Evolutionary conservation across 2,113 vertebrate genomes (phyloP).

Genomic region (Corydoras sp.): DNA sequence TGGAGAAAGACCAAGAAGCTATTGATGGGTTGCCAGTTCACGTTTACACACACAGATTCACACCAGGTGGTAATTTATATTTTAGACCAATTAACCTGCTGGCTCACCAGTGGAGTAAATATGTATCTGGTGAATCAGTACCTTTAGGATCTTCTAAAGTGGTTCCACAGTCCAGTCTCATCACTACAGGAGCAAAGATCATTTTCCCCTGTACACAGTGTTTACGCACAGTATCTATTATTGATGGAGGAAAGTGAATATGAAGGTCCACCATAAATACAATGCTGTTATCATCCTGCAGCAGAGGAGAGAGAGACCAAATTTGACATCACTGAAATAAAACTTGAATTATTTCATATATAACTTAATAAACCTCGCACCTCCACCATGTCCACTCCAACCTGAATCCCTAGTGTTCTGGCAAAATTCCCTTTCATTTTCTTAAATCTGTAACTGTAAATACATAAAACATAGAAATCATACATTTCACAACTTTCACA

Average conservation of each 20-base stretch:
- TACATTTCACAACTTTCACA: no score
- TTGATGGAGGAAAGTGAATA: conserved; percentile 70
- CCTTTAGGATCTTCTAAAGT: conserved; percentile 59
- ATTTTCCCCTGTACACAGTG: conserved; percentile 77
- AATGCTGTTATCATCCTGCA: conserved; percentile 75
- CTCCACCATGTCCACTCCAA: conserved; percentile 71
- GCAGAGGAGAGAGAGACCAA: not conserved
- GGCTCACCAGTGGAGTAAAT: not conserved
- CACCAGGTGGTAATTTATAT: not conserved
- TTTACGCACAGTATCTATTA: conserved; percentile 71
- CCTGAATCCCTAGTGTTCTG: conserved; percentile 76
- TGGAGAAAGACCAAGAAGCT: no score
- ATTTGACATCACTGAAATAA: not conserved
- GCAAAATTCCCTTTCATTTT: conserved; percentile 73
- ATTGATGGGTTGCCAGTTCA: no score
- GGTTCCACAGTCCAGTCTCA: conserved; percentile 74
- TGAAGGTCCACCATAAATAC: conserved; percentile 79
- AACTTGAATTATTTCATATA: not conserved
- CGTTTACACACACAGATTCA: no score
- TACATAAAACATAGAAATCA: not conserved
- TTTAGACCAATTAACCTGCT: not conserved
- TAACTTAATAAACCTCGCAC: conserved; percentile 47
- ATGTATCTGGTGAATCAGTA: not conserved
- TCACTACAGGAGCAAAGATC: conserved; percentile 74
- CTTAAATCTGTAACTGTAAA: conserved; percentile 66